Base-by-base conservation (phyloP, 2,888 invertebrate species). In the Polymixis flavicincta region DNA sequence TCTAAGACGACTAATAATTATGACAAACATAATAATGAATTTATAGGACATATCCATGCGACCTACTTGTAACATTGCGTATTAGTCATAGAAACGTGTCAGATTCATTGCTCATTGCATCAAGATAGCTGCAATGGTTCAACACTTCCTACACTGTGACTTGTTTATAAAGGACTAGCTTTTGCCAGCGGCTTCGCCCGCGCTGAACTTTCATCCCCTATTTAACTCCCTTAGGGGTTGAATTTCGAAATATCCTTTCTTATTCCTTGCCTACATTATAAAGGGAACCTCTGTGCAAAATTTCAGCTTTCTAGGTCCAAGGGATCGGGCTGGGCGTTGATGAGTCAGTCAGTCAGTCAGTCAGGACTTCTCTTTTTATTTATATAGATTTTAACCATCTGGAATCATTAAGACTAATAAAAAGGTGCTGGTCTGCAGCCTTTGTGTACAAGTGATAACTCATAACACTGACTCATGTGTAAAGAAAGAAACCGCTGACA, bases 51-150 rank as follows among this genome's bases (percentile, higher is more conserved):
- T 70, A 68, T 66, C 68, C 52, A 50, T 59, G 28, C 63, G 57
- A 57, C 54, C 42, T 63, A 77, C 32, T 77, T 60, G 65, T 70
- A 64, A 61, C 52, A 59, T 72, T 52, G n/a, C 8, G 19, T 69
- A 25, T 86, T 80, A 84, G 76, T 85, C 84, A 81, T 63, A 68
- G 60, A 74, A 75, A 81, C 61, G 65, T 75, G 72, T 55, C 48
- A 54, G 67, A 54, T 70, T 70, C n/a, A n/a, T n/a, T 32, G 32
- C 32, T 32, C 22, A 42, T 76, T 73, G 64, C 78, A 85, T 70
- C 80, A 72, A 71, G 68, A 61, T 74, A 63, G 37, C 37, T 74
- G 71, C 76, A 71, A 69, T 70, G 54, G 55, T 60, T 69, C 66
- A 73, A 63, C 63, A 74, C 74, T 80, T 78, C 80, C 76, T 85